A percentile compares a stretch with the other conserved stretches of the same genome.
Conservation (phyloP, 2,888 invertebrate species). For the Coecobrya sp. region DNA sequence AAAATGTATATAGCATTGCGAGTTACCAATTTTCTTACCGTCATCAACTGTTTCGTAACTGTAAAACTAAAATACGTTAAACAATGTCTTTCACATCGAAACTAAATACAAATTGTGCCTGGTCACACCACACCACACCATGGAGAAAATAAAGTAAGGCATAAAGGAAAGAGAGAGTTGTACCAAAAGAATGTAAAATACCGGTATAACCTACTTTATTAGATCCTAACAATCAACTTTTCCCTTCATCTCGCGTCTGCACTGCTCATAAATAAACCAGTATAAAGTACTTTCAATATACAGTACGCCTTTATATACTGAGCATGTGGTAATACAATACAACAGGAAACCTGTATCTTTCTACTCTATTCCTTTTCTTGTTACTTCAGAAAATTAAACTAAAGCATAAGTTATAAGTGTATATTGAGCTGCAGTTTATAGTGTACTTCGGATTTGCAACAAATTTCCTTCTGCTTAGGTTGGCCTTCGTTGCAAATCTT, state of each 20-base stretch:
- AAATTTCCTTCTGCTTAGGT: not conserved
- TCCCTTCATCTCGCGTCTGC: not conserved
- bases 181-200: no score
- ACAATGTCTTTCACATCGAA: no score
- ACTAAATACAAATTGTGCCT: no score
- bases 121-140: no score
- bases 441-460: not conserved
- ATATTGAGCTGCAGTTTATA: not conserved
- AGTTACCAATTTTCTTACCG: no score
- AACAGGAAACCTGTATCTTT: not conserved
- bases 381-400: slow-evolving; percentile 20
- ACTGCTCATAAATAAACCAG: slow-evolving; percentile 16
- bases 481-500: not conserved
- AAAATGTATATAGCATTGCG: no score
- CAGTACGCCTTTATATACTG: not conserved
- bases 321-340: no score
- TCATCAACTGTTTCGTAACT: no score
- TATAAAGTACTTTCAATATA: slow-evolving; percentile 13
- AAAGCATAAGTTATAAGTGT: not conserved
- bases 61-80: no score
- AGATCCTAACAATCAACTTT: not conserved
- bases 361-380: not conserved
- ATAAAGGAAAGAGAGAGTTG: no score
- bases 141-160: no score
- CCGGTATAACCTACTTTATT: no score